Conservation (phyloP, 2,888 invertebrate species). For the Sylvicola cinctus region DNA sequence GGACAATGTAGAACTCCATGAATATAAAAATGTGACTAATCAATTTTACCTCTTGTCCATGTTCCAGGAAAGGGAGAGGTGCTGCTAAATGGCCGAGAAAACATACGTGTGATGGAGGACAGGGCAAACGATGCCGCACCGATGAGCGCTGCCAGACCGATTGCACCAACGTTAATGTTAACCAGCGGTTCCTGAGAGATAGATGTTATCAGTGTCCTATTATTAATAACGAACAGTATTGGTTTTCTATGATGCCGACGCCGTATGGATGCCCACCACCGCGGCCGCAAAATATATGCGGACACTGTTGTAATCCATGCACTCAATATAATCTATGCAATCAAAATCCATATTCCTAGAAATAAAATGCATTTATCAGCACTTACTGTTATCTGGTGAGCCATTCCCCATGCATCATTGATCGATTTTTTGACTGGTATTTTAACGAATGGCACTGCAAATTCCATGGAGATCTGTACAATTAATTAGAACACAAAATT, state of each 20-base stretch:
- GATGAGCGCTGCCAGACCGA: constrained; percentile 32
- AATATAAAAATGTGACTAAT: no score
- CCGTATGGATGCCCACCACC: neutral
- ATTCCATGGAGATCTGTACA: constrained; percentile 33
- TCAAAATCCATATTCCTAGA: no score
- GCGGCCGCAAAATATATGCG: constrained; percentile 9
- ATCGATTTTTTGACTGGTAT: constrained; percentile 28
- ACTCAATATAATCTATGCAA: no score
- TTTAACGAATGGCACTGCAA: constrained; percentile 35
- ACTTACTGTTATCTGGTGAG: no score
- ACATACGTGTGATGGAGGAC: neutral
- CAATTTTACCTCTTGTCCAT: no score
- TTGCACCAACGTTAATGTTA: constrained; percentile 33
- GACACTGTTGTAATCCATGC: no score
- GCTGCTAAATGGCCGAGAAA: neutral
- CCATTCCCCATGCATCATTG: neutral
- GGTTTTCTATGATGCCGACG: neutral
- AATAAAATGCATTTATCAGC: no score
- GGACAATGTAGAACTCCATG: no score
- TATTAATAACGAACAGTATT: neutral
- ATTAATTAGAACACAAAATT: constrained; percentile 1
- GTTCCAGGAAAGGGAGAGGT: no score
- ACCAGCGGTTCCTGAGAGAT: constrained; percentile 22
- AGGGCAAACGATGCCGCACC: constrained; percentile 24
- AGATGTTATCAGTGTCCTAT: neutral